A percentile compares a stretch with the other conserved stretches of the same genome.
Evolutionary conservation across 64 coral and sea anemone genomes (phyloP).

Genomic region (Montipora capricornis): DNA sequence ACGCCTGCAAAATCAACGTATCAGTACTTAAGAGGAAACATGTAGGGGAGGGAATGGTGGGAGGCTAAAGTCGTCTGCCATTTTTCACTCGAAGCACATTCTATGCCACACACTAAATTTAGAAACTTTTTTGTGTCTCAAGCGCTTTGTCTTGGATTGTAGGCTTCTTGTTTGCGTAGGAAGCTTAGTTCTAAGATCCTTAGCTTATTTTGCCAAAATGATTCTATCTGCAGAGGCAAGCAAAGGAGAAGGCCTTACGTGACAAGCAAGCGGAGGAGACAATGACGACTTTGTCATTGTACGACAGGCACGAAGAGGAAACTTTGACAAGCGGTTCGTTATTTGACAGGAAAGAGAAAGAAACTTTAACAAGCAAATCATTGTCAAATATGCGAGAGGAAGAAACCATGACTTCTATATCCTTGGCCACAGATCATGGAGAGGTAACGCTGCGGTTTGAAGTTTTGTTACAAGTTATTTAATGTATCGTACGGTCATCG

Average conservation of each 20-base stretch:
- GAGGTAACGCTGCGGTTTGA: neutral
- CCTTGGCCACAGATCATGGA: slow-evolving; percentile 9
- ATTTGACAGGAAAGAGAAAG: slow-evolving; percentile 50
- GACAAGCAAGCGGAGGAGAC: slow-evolving; percentile 67
- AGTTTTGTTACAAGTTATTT: too few species aligned
- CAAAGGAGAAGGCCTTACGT: slow-evolving; percentile 34
- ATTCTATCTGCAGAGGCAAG: slow-evolving; percentile 18
- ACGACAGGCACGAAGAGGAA: slow-evolving; percentile 55
- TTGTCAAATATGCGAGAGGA: slow-evolving; percentile 39
- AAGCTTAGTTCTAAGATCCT: neutral
- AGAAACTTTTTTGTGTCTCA: too few species aligned
- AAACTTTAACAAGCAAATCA: slow-evolving; percentile 35
- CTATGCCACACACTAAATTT: too few species aligned
- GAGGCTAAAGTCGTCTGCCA: too few species aligned
- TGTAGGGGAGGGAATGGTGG: too few species aligned
- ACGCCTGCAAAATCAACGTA: too few species aligned
- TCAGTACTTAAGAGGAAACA: too few species aligned
- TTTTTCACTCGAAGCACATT: too few species aligned
- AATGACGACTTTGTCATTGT: slow-evolving; percentile 70
- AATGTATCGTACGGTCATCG: too few species aligned
- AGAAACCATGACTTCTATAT: slow-evolving; percentile 48
- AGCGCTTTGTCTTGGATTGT: too few species aligned
- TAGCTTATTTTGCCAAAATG: neutral
- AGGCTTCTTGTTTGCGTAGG: too few species aligned
- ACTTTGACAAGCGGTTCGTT: slow-evolving; percentile 65